Percentiles rank a stretch among this genome's conserved stretches.
Evolutionary conservation across 1,140 invertebrate genomes (phyloP).

Genomic region (Acyrthosiphon pisum): DNA sequence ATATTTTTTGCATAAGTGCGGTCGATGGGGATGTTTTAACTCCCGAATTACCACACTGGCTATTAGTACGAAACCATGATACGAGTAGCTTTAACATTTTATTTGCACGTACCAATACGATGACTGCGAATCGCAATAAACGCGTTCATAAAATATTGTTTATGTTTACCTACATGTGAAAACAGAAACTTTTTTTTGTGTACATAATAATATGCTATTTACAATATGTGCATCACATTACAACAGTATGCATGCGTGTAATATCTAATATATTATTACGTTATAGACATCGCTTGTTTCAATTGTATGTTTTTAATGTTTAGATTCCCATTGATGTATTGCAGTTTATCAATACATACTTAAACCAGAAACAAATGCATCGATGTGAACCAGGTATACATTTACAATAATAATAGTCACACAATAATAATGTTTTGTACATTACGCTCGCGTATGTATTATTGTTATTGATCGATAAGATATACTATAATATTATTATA

Average conservation of each 20-base stretch:
- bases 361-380: conserved; percentile 38
- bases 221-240: background rate
- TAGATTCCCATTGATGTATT: conserved; percentile 57
- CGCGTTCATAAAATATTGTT: background rate
- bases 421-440: background rate
- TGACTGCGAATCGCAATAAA: background rate
- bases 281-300: background rate
- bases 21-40: too few relatives aligned
- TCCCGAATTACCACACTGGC: too few relatives aligned
- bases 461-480: background rate
- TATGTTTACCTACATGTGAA: background rate
- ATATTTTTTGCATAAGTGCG: too few relatives aligned
- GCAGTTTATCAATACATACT: conserved; percentile 55
- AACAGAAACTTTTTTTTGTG: background rate
- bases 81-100: background rate
- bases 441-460: background rate
- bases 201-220: background rate
- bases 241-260: background rate
- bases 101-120: background rate
- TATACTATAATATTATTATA: background rate
- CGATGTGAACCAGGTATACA: background rate
- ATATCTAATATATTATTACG: background rate
- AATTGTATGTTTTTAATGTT: background rate
- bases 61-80: background rate
- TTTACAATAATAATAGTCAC: background rate